Percentiles rank a stretch among this genome's conserved stretches.
Evolutionary conservation across 1,140 invertebrate genomes (phyloP).

Genomic region (Uloborus diversus): DNA sequence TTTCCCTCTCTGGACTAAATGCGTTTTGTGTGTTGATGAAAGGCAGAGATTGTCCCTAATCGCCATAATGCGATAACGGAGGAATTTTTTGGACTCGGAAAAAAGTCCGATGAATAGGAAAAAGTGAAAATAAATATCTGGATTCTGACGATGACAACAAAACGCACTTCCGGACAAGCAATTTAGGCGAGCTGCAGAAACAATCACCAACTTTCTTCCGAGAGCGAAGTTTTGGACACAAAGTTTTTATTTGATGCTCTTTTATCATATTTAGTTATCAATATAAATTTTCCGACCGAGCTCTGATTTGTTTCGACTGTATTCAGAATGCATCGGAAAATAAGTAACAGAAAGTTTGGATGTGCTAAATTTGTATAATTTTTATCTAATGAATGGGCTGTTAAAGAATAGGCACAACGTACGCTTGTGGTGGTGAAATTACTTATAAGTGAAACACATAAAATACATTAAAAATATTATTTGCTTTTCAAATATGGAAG

Average conservation of each 20-base stretch:
- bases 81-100: slow-evolving; percentile 27
- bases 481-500: too few relatives aligned
- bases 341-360: too few relatives aligned
- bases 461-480: too few relatives aligned
- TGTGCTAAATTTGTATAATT: too few relatives aligned
- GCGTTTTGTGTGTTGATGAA: slow-evolving; percentile 53
- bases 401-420: too few relatives aligned
- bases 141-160: slow-evolving; percentile 31
- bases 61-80: slow-evolving; percentile 37
- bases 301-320: too few relatives aligned
- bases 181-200: slow-evolving; percentile 17
- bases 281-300: too few relatives aligned
- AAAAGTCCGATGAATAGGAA: slow-evolving; percentile 8
- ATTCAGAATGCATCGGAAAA: too few relatives aligned
- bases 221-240: background rate
- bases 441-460: too few relatives aligned
- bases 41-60: slow-evolving; percentile 32
- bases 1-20: slow-evolving; percentile 12
- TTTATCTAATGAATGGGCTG: too few relatives aligned
- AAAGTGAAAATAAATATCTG: slow-evolving; percentile 14
- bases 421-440: too few relatives aligned
- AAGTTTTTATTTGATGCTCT: background rate
- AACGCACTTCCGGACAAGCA: slow-evolving; percentile 42
- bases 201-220: slow-evolving; percentile 7
- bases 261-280: too few relatives aligned